Percentiles rank a stretch among this genome's conserved stretches.
phyloP scores from a whole-genome alignment of 53 echinoderm and acorn worm genomes.

The Hippasteria phrygiana region DNA sequence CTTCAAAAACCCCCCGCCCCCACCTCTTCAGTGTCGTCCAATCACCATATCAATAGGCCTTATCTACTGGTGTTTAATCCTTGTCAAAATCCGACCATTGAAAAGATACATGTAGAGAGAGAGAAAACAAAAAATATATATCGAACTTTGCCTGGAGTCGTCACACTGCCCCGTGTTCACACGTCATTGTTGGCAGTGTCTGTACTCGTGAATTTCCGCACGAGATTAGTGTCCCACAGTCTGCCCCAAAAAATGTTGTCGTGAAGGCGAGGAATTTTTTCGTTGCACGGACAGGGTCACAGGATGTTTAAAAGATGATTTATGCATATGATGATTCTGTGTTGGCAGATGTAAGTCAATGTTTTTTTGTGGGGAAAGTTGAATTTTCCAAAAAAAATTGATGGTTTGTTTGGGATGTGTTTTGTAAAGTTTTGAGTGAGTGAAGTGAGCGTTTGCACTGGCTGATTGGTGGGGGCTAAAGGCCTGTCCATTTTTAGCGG shows the following conservation, averaged over 20 bases:
- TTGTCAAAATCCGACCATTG: slow-evolving; percentile 17
- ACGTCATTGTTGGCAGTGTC: not conserved
- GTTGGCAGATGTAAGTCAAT: slow-evolving; percentile 30
- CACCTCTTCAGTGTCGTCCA: not conserved
- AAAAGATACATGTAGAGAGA: no score
- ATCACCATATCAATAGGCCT: slow-evolving; percentile 37
- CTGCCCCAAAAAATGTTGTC: not conserved
- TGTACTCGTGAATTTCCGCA: not conserved
- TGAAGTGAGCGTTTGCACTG: no score
- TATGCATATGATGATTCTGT: slow-evolving; percentile 2
- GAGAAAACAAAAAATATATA: not conserved
- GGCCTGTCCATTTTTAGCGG: no score
- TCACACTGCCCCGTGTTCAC: not conserved
- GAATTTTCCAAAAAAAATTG: not conserved
- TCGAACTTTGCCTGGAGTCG: slow-evolving; percentile 25
- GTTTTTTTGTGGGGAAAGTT: no score
- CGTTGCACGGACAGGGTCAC: not conserved
- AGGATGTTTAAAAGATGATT: slow-evolving; percentile 16
- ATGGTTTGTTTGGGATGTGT: no score
- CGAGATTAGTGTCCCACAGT: not conserved
- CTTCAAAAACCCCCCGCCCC: slow-evolving; percentile 3
- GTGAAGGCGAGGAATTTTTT: not conserved
- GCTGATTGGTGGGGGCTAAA: no score
- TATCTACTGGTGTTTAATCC: slow-evolving; percentile 30
- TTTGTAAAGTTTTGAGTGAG: no score